Evolutionary conservation across 2,888 invertebrate species (phyloP).

Genomic region (Microctonus hyperodae): DNA sequence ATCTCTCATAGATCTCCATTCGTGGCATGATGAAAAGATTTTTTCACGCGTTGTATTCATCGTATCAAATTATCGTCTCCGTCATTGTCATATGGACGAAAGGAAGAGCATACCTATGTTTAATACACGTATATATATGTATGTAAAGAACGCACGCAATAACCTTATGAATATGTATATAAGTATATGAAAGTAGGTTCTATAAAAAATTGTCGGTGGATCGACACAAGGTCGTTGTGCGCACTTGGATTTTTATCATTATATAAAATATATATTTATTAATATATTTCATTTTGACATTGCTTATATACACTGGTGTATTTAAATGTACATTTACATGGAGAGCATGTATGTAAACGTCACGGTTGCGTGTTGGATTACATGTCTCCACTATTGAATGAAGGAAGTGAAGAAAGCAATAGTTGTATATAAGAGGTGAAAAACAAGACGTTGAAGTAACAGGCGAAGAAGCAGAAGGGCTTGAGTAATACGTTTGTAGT

Average conservation of each 20-base stretch:
- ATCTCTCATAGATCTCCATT: constrained; percentile 27
- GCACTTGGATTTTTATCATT: constrained; percentile 19
- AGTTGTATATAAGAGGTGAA: not conserved
- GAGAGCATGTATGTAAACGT: constrained; percentile 23
- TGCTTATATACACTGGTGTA: too few species aligned
- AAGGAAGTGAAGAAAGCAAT: constrained; percentile 3
- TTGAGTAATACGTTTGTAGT: constrained; percentile 28
- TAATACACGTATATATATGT: too few species aligned
- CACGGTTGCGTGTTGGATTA: constrained; percentile 15
- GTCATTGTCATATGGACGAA: constrained; percentile 11
- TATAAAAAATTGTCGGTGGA: constrained; percentile 11
- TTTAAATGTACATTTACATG: not conserved
- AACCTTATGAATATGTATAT: not conserved
- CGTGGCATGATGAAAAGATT: constrained; percentile 16
- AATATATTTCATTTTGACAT: not conserved
- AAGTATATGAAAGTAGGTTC: not conserved
- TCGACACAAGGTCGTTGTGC: constrained; percentile 24
- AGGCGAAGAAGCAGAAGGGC: not conserved
- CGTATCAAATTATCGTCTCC: not conserved
- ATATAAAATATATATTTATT: constrained; percentile 7
- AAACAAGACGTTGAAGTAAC: not conserved
- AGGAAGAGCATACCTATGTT: constrained; percentile 23
- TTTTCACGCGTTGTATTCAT: constrained; percentile 20
- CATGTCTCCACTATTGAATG: not conserved
- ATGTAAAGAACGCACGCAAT: not conserved